Base-by-base conservation (phyloP, 2,797 vertebrate genomes). In the Hozukius guyotensis region DNA sequence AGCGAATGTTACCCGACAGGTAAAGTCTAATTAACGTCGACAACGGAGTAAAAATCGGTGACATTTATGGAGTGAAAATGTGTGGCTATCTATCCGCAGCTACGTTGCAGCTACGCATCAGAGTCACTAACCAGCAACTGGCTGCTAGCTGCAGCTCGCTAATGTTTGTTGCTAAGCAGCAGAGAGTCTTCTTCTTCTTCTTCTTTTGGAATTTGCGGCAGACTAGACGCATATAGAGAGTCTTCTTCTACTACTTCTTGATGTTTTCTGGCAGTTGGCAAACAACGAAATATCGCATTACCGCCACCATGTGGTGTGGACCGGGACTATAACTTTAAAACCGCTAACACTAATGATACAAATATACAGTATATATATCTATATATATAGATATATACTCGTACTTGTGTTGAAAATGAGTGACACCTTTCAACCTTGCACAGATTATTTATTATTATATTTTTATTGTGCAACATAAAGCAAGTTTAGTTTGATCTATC, bases 161-260 rank as follows among this genome's bases (percentile, higher is more conserved):
- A 90, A 86, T 87, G 83, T 75, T 83, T 92, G 93, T 94, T 95
- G 94, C 94, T 91, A 91, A 83, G 94, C 93, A 93, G 91, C 89
- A 16, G 77, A 32, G n/a, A 11, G 31, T 13, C 27, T 69, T 77
- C 66, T 62, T 62, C 56, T n/a, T 24, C 34, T 42, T n/a, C 8
- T 16, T 16, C 29, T 29, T 29, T 29, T 29, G 29, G 29, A 29
- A 29, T 29, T 29, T 29, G 29, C 29, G 29, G 29, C 29, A 29
- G 29, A 29, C 29, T 29, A 29, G 29, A 29, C 29, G 29, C 29
- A 29, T 29, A 29, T 29, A 20, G 76, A 29, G 11, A 8, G 27
- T 11, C 24, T 68, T 76, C 64, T 60, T 60, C 53, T 20, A n/a
- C 34, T 14, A 6, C 18, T 42, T n/a, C 5, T 16, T 16, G 6